These are phyloP conservation scores for Cavia porcellus DNA, from an alignment of 2,113 vertebrate species.

Conservation along the genomic window DNA sequence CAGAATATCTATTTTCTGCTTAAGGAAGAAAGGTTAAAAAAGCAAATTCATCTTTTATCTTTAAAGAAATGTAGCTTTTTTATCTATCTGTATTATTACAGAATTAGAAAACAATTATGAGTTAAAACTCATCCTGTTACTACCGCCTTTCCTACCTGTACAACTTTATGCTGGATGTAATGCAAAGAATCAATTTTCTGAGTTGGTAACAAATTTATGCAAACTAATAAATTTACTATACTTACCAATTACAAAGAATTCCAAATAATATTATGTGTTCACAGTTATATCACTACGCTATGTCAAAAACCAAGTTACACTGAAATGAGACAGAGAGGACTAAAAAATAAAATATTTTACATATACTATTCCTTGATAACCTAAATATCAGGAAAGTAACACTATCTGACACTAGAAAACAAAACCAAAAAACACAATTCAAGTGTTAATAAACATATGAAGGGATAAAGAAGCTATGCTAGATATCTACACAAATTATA, in stretches of 20 bases:
- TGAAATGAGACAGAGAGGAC: constrained; percentile 20
- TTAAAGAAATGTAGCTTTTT: constrained; percentile 32
- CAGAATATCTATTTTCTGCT: constrained; percentile 17
- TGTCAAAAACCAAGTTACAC: constrained; percentile 37
- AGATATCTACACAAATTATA: neutral
- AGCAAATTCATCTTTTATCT: neutral
- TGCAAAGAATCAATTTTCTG: neutral
- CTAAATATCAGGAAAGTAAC: neutral
- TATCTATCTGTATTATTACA: neutral
- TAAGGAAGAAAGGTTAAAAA: constrained; percentile 5
- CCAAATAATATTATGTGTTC: constrained; percentile 10
- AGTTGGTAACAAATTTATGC: constrained; percentile 25
- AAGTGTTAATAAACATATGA: constrained; percentile 26
- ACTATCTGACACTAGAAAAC: constrained; percentile 29
- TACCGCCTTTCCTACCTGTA: neutral
- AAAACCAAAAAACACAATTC: neutral
- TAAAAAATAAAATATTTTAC: constrained; percentile 49
- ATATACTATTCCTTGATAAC: neutral
- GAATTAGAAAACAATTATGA: constrained; percentile 13
- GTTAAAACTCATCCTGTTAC: constrained; percentile 27
- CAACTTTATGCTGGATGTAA: constrained; percentile 43
- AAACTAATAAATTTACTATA: constrained; percentile 51
- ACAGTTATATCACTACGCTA: neutral
- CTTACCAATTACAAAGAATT: constrained; percentile 22
- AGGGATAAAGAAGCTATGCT: neutral